Base-by-base conservation (phyloP, 2,113 vertebrate genomes). In the Phocoena sinus region DNA sequence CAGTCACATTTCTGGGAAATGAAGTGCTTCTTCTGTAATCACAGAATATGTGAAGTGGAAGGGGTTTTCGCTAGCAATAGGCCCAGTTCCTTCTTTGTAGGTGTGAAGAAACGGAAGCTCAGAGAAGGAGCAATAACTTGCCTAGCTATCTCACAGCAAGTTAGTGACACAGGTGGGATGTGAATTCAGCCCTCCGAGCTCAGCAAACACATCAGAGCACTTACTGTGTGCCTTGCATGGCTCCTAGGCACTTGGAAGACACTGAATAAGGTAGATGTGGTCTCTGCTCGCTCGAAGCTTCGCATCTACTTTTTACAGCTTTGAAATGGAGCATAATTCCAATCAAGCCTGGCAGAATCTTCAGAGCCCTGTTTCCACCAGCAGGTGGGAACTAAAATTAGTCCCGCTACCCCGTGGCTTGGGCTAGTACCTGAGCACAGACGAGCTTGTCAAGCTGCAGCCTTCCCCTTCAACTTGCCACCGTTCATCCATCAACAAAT, bases 321-420 rank as follows among this genome's bases (percentile, higher is more conserved):
- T 97, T 95, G 67, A 96, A 97, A 90, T 62, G 81, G 58, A 95
- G 28, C 68, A 50, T 63, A 94, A 96, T 96, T 96, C 92, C 79
- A 38, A n/a, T 81, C 76, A 95, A 97, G 95, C 83, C 90, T 60
- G 58, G 93, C 26, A 89, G 86, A 95, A 70, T 96, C 91, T 77
- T 82, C 44, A 36, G 60, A 93, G 82, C 28, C 89, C 17, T 14
- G 53, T 93, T 96, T 93, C 82, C 73, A 93, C 63, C 67, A 97
- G 89, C 77, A 96, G 96, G 85, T 97, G 91, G 86, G n/a, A 84
- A 86, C 95, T 97, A 98, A 97, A 97, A 98, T 97, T 97, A 97
- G 89, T 71, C 50, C 44, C 2, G 1, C 60, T 89, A 41, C 36
- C 50, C 68, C 53, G 53, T 71, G 83, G 62, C 63, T 41, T 89